phyloP scores from a whole-genome alignment of 2,113 vertebrate species.

The Vombatus ursinus region DNA sequence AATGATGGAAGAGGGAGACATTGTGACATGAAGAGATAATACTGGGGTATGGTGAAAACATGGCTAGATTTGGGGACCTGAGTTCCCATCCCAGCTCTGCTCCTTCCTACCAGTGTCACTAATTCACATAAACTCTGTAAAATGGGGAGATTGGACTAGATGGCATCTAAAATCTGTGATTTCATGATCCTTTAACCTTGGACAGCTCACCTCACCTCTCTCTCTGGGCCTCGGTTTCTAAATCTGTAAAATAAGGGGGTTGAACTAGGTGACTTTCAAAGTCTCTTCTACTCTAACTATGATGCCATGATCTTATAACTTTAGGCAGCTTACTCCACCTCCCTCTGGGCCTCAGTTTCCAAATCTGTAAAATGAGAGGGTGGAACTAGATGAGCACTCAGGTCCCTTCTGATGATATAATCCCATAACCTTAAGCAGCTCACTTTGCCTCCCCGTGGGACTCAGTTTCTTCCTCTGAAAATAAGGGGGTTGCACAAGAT shows the following conservation, averaged over 20 bases:
- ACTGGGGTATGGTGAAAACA: neutral
- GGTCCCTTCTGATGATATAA: neutral
- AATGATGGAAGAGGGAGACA: constrained; percentile 61
- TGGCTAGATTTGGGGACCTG: neutral
- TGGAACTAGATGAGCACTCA: neutral
- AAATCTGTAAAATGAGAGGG: neutral
- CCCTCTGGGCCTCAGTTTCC: neutral
- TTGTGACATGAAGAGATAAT: neutral
- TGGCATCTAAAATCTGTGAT: neutral
- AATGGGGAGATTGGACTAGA: neutral
- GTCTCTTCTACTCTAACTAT: neutral
- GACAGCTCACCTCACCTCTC: neutral
- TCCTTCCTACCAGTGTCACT: neutral
- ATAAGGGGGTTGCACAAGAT: neutral
- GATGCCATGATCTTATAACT: neutral
- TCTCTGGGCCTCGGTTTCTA: neutral
- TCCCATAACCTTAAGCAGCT: neutral
- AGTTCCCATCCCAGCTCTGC: neutral
- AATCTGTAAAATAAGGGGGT: neutral
- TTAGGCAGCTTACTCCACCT: neutral
- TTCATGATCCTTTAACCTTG: neutral
- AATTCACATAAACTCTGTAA: neutral
- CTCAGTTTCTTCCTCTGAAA: neutral
- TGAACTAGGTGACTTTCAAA: neutral
- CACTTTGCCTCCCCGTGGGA: neutral